These are phyloP conservation scores for Drepanosiphum platanoidis DNA, from an alignment of 2,888 invertebrate species.

Conservation along the genomic window DNA sequence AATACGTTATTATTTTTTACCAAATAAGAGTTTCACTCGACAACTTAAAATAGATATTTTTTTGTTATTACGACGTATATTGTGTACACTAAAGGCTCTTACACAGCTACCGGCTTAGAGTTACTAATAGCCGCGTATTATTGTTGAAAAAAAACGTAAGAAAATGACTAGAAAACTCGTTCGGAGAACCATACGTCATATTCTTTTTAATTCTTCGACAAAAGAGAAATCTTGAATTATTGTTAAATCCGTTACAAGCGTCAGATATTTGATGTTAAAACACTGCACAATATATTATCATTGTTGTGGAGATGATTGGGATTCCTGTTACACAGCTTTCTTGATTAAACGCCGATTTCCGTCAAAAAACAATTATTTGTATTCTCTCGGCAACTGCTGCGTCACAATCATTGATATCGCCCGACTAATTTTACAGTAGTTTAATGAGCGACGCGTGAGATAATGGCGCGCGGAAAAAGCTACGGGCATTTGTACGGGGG, in stretches of 20 bases:
- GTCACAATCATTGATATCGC: neutral
- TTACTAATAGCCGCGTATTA: neutral
- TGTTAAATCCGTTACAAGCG: conserved; percentile 16
- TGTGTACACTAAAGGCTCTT: neutral
- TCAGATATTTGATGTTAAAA: neutral
- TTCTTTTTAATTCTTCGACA: neutral
- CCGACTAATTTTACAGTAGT: neutral
- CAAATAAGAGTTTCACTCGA: neutral
- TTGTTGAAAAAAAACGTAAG: neutral
- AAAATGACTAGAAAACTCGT: neutral
- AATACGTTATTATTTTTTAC: neutral
- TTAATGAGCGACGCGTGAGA: neutral
- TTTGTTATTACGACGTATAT: neutral
- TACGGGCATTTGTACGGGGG: neutral
- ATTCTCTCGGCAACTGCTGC: neutral
- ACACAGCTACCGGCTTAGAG: neutral
- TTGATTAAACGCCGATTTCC: neutral
- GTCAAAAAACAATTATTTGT: neutral
- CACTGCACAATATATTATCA: neutral
- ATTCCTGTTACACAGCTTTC: neutral
- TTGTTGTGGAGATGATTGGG: neutral
- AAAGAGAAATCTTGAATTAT: conserved; percentile 32
- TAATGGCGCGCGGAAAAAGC: neutral
- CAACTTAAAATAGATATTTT: neutral
- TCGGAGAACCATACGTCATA: neutral